Evolutionary conservation across 1,140 invertebrate genomes (phyloP).

Genomic region (Leptinotarsa undecemlineata): DNA sequence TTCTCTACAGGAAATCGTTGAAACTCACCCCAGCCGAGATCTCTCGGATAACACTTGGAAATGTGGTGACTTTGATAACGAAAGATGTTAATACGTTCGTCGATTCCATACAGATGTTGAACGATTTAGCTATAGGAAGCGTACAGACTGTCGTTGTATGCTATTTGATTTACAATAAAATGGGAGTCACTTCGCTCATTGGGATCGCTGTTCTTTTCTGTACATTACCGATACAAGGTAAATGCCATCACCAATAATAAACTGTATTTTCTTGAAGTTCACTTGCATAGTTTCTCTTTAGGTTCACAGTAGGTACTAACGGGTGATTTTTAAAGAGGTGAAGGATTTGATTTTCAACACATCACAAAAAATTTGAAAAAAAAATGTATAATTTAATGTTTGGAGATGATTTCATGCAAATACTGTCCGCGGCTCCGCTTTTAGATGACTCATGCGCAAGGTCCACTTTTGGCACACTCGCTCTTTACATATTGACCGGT

Average conservation of each 20-base stretch:
- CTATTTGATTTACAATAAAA: constrained; percentile 74
- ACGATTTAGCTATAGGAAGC: constrained; percentile 81
- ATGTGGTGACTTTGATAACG: constrained; percentile 90
- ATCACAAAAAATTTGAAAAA: too few relatives aligned
- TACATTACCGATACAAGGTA: constrained; percentile 83
- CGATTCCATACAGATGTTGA: constrained; percentile 59
- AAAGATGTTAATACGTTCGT: constrained; percentile 84
- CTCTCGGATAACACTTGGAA: constrained; percentile 78
- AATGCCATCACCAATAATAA: constrained; percentile 7
- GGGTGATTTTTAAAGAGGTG: too few relatives aligned
- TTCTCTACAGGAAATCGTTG: constrained; percentile 83
- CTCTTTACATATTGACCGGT: too few relatives aligned
- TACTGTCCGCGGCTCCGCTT: too few relatives aligned
- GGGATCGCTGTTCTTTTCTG: constrained; percentile 77
- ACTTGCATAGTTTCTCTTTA: too few relatives aligned
- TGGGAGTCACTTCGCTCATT: constrained; percentile 74
- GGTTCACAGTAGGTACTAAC: too few relatives aligned
- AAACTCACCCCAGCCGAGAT: constrained; percentile 71
- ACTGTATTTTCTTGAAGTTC: not conserved
- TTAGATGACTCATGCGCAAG: too few relatives aligned
- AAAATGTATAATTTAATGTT: too few relatives aligned
- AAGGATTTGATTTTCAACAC: too few relatives aligned
- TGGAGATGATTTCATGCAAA: too few relatives aligned
- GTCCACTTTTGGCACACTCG: too few relatives aligned
- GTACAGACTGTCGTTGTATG: constrained; percentile 75